A percentile compares a stretch with the other conserved stretches of the same genome.
Conservation (phyloP, 2,113 vertebrate species). For the Pundamilia nyererei region DNA sequence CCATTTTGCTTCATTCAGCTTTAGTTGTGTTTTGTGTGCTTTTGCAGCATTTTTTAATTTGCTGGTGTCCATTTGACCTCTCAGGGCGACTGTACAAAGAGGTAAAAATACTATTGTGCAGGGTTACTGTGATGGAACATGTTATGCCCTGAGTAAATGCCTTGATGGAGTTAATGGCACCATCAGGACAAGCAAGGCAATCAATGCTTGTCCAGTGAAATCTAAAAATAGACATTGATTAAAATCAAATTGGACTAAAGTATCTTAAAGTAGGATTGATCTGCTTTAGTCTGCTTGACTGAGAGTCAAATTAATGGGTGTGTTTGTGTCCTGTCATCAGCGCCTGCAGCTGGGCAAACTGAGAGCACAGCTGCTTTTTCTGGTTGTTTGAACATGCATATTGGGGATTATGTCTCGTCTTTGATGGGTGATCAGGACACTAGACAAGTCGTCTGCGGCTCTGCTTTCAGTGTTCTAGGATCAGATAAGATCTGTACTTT, state of each 20-base stretch:
- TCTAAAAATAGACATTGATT: neutral
- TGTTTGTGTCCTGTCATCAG: neutral
- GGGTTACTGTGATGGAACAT: neutral
- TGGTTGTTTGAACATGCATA: neutral
- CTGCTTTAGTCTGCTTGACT: neutral
- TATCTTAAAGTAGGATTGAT: neutral
- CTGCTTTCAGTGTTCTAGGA: neutral
- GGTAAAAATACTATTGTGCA: fast-evolving
- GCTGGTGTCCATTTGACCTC: fast-evolving
- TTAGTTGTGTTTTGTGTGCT: neutral
- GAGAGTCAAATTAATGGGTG: neutral
- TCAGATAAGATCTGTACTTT: neutral
- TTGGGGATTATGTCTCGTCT: neutral
- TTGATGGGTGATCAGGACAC: neutral
- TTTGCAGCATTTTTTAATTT: fast-evolving
- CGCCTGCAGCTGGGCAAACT: neutral
- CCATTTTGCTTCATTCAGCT: neutral
- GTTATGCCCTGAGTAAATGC: neutral
- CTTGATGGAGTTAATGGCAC: neutral
- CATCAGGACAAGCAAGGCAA: neutral
- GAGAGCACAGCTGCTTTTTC: neutral
- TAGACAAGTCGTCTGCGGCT: neutral
- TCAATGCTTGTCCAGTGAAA: neutral
- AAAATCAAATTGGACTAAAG: neutral
- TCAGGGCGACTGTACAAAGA: fast-evolving